phyloP scores from a whole-genome alignment of 2,797 vertebrate genomes.

The Acrossocheilus fasciatus region DNA sequence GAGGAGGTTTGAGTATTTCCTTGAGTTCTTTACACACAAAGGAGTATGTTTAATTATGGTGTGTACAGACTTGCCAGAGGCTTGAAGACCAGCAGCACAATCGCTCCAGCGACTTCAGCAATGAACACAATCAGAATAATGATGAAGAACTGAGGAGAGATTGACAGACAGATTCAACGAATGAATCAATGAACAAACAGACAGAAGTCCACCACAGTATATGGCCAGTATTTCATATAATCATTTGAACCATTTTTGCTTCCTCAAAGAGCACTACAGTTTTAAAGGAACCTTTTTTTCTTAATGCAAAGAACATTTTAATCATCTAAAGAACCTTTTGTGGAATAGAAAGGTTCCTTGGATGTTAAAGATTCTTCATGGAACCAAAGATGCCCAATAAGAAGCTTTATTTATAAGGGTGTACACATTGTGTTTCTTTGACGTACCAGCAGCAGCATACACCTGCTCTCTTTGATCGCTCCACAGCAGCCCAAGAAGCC shows the following conservation, averaged over 20 bases:
- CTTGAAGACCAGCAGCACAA: constrained; percentile 82
- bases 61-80: constrained; percentile 74
- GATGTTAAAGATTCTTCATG: background rate
- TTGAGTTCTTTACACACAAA: background rate
- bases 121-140: constrained; percentile 83
- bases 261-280: no score
- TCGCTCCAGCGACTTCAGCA: constrained; percentile 80
- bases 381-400: background rate
- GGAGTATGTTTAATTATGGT: background rate
- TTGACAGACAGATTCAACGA: background rate
- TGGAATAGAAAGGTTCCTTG: background rate
- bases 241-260: no score
- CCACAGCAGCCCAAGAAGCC: constrained; percentile 86
- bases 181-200: background rate
- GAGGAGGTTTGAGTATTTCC: background rate
- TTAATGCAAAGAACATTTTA: no score
- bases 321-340: background rate
- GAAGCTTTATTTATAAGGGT: background rate
- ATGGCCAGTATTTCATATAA: no score
- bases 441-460: constrained; percentile 82
- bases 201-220: background rate
- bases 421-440: background rate
- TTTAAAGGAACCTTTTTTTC: no score
- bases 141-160: constrained; percentile 79
- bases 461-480: constrained; percentile 78